Percentiles rank a stretch among this genome's conserved stretches.
These are phyloP conservation scores for Ruditapes philippinarum DNA, from an alignment of 1,140 invertebrate species.

Conservation along the genomic window DNA sequence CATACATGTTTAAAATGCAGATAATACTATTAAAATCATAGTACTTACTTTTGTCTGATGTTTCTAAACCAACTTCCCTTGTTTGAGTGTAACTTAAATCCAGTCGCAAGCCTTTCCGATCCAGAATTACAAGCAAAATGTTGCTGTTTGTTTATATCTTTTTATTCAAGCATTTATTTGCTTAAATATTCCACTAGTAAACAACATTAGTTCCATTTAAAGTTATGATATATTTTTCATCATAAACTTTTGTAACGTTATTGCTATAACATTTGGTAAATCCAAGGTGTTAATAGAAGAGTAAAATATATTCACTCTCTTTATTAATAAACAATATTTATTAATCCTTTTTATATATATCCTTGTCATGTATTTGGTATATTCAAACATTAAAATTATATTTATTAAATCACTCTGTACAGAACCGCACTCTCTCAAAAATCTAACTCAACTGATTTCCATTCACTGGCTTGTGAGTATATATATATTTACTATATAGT, in stretches of 20 bases:
- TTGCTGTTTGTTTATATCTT: too few species aligned
- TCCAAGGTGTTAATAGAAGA: background rate
- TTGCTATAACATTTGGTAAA: background rate
- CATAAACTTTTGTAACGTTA: background rate
- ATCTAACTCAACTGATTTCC: slow-evolving; percentile 42
- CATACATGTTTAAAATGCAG: too few species aligned
- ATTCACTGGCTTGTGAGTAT: slow-evolving; percentile 36
- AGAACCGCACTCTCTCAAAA: slow-evolving; percentile 33
- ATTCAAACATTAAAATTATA: background rate
- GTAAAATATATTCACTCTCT: too few species aligned
- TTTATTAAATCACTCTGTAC: background rate
- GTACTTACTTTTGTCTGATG: background rate
- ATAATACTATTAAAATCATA: too few species aligned
- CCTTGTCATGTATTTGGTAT: background rate
- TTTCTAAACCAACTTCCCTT: background rate
- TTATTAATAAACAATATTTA: background rate
- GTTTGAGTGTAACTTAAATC: slow-evolving; percentile 15
- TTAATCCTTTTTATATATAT: background rate
- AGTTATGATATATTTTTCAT: background rate
- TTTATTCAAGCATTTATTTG: background rate
- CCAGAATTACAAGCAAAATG: slow-evolving; percentile 1
- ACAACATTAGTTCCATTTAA: background rate
- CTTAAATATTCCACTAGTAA: background rate
- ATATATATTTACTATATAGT: slow-evolving; percentile 51
- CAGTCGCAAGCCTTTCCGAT: background rate